Evolutionary conservation across 2,888 invertebrate species (phyloP).

Genomic region (Kuschelorhynchus macadamiae): DNA sequence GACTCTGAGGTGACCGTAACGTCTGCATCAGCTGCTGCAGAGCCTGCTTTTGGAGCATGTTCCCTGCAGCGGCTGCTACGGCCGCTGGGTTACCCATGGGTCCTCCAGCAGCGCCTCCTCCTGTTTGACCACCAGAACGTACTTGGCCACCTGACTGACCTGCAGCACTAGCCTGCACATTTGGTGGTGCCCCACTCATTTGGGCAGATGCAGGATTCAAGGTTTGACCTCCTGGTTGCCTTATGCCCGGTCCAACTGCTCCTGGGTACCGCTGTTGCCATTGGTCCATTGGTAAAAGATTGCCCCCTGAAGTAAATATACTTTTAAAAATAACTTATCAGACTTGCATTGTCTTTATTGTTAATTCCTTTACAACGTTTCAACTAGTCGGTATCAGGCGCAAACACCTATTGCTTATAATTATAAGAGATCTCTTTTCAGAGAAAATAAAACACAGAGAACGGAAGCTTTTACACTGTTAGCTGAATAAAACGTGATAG

Average conservation of each 20-base stretch:
- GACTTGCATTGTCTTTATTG: no score
- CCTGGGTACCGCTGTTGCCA: conserved; percentile 70
- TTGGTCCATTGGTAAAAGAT: conserved; percentile 72
- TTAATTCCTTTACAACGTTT: no score
- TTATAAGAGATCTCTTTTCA: no score
- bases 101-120: conserved; percentile 55
- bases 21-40: conserved; percentile 91
- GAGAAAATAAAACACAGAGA: no score
- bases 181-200: conserved; percentile 43
- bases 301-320: conserved; percentile 65
- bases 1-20: conserved; percentile 89
- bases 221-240: conserved; percentile 54
- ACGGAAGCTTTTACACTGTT: no score
- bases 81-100: conserved; percentile 48
- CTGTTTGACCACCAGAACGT: conserved; percentile 60
- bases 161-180: conserved; percentile 47
- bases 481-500: no score
- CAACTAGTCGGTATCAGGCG: no score
- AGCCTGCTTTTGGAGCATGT: conserved; percentile 74
- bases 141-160: conserved; percentile 53
- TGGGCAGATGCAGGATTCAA: conserved; percentile 47
- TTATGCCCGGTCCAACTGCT: conserved; percentile 40
- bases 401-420: no score
- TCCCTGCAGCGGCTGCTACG: conserved; percentile 45
- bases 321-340: conserved; percentile 22